Conservation (phyloP, 2,888 invertebrate genomes). For the Sinotaia quadrata region DNA sequence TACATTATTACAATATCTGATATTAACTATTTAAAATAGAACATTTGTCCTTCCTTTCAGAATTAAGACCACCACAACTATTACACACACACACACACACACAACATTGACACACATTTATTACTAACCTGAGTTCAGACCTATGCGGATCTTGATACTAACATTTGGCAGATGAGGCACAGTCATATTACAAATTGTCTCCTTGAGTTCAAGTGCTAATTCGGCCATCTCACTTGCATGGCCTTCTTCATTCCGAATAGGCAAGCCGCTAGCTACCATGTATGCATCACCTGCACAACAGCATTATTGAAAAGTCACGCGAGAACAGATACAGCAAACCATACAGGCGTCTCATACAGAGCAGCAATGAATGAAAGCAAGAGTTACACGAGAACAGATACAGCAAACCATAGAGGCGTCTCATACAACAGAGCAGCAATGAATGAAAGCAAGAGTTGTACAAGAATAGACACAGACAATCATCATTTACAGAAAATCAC, state of each 20-base stretch:
- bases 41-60: too few species aligned
- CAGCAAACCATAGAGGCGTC: too few species aligned
- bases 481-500: not conserved
- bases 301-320: not conserved
- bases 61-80: too few species aligned
- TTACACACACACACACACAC: too few species aligned
- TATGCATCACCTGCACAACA: constrained; percentile 64
- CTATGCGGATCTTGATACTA: constrained; percentile 59
- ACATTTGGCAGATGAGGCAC: constrained; percentile 59
- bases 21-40: too few species aligned
- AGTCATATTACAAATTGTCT: constrained; percentile 53
- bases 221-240: constrained; percentile 63
- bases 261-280: constrained; percentile 66
- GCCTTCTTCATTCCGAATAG: constrained; percentile 54
- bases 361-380: not conserved
- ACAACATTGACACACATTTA: too few species aligned
- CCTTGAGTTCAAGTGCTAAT: constrained; percentile 57
- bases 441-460: not conserved
- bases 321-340: too few species aligned
- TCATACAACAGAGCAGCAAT: not conserved
- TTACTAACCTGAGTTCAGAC: constrained; percentile 41
- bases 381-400: not conserved
- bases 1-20: too few species aligned
- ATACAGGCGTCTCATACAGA: not conserved
- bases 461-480: not conserved